Evolutionary conservation across 1,140 invertebrate genomes (phyloP), one percentile per base, ranked within the genome.

Genomic region (Neodiprion pinetum): DNA sequence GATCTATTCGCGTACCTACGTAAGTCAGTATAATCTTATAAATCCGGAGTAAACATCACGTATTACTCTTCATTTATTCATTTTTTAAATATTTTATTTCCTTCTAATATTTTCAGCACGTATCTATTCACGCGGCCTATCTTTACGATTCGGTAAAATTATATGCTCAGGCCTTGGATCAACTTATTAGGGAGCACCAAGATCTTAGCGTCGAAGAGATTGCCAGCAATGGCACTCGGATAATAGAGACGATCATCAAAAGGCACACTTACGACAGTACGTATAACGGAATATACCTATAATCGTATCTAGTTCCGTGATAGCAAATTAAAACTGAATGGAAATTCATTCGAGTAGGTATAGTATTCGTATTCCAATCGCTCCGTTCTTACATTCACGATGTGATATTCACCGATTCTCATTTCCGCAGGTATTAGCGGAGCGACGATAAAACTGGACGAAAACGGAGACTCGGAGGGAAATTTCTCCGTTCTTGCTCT

Each of bases 131-230:
- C 85, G 98, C 98, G 12, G 96, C 97, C 1, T 98, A 99, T 88
- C 89, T 99, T 61, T 99, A 98, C 86, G 98, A 99, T 89, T 96
- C 97, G 1, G 95, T 99, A 0, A 94, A 94, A 82, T 86, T 99
- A 0, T 99, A 99, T 85, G 96, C 97, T 1, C 90, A 90, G 76
- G 96, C 97, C 1, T 89, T 99, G 66, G 90, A 97, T 79, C 90
- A 93, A 77, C 85, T 97, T 14, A 85, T 98, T 61, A 86, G 83
- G 47, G 89, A 93, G 77, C 89, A 91, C 61, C 85, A 90, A 10
- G 86, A 93, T 72, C 86, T 90, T 67, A 87, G 92, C 78, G 87
- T 98, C 80, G 90, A 92, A 76, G 90, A 93, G 83, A 92, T 95
- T 69, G 94, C 93, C 0, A 92, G 90, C 73, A 94, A 96, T 84